Conservation (phyloP, 53 echinoderm and acorn worm genomes). For the Antedon mediterranea region DNA sequence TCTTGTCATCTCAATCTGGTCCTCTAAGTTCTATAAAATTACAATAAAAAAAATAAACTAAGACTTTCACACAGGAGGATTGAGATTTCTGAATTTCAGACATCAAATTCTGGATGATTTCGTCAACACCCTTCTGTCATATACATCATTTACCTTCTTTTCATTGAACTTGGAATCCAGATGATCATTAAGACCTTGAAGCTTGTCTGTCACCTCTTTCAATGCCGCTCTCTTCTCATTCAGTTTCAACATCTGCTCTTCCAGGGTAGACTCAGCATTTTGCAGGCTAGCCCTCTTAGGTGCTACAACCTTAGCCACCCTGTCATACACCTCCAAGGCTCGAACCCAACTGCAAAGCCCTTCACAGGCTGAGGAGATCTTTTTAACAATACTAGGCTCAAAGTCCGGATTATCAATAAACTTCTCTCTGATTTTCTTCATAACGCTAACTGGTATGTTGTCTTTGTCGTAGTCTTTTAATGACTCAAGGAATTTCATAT, state of each 20-base stretch:
- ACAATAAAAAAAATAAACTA: neutral
- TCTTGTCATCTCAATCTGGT: constrained; percentile 81
- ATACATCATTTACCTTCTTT: constrained; percentile 78
- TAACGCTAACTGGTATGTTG: constrained; percentile 40
- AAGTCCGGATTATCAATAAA: constrained; percentile 90
- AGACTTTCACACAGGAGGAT: neutral
- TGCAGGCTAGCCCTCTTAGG: constrained; percentile 75
- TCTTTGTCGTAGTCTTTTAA: constrained; percentile 82
- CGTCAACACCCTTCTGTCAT: too few relatives aligned
- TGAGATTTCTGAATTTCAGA: too few relatives aligned
- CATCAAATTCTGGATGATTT: too few relatives aligned
- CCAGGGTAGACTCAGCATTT: constrained; percentile 66
- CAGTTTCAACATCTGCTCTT: constrained; percentile 57
- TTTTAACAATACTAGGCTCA: constrained; percentile 54
- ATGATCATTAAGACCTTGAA: constrained; percentile 77
- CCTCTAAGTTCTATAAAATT: constrained; percentile 55
- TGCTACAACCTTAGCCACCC: constrained; percentile 89
- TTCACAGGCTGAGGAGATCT: constrained; percentile 81
- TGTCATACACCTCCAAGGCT: constrained; percentile 87
- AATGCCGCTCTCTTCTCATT: constrained; percentile 70
- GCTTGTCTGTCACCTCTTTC: constrained; percentile 75
- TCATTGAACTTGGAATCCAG: constrained; percentile 51
- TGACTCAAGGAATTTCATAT: constrained; percentile 84
- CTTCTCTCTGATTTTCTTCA: constrained; percentile 79
- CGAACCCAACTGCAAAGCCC: constrained; percentile 86